phyloP scores from a whole-genome alignment of 1,140 invertebrate species.

The Atta colombica region DNA sequence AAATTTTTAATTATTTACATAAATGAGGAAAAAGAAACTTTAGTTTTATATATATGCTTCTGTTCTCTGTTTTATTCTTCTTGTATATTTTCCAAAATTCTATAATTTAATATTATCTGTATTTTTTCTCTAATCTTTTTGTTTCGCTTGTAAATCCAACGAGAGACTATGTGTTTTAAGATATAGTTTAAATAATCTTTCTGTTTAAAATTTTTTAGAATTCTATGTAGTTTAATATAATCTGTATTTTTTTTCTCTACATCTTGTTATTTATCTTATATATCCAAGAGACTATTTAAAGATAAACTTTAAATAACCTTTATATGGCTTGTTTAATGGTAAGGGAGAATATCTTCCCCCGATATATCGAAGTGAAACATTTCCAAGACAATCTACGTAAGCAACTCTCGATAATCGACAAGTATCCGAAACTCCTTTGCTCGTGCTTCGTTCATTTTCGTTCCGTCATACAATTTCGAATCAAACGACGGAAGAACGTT shows the following conservation, averaged over 20 bases:
- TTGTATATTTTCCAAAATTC: background rate
- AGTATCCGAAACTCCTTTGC: background rate
- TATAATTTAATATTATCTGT: slow-evolving; percentile 21
- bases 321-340: background rate
- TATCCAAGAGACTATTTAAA: background rate
- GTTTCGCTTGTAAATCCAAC: background rate
- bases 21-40: background rate
- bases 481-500: slow-evolving; percentile 23
- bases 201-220: background rate
- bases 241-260: background rate
- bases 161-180: background rate
- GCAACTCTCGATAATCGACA: slow-evolving; percentile 1
- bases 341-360: background rate
- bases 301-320: background rate
- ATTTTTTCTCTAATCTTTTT: slow-evolving; percentile 3
- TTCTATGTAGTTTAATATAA: slow-evolving; percentile 9
- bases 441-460: background rate
- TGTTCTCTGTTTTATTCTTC: background rate
- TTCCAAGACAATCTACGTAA: background rate
- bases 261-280: background rate
- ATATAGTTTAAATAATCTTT: background rate
- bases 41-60: background rate
- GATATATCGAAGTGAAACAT: background rate
- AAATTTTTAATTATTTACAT: slow-evolving; percentile 17
- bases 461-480: background rate